Percentiles rank a stretch among this genome's conserved stretches.
These are phyloP conservation scores for Grus americana DNA, from an alignment of 2,113 vertebrate genomes.

Conservation along the genomic window DNA sequence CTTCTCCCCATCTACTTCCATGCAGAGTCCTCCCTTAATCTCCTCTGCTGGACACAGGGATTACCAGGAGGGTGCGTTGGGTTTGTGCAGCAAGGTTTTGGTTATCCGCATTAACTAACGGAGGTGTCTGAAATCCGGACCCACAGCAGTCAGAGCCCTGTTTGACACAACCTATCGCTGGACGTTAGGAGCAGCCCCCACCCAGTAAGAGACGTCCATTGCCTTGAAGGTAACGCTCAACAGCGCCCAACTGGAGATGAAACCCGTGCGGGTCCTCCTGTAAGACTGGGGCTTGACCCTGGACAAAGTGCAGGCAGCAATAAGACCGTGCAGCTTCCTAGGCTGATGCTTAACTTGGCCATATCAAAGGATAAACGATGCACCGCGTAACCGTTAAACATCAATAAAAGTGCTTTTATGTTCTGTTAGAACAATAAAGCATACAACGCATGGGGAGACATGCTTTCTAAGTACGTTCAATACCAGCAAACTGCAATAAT, in stretches of 20 bases:
- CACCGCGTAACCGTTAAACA: neutral
- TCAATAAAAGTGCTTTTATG: neutral
- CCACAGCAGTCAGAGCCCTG: neutral
- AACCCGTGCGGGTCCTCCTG: neutral
- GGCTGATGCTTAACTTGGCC: neutral
- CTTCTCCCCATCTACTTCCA: neutral
- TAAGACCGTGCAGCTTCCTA: neutral
- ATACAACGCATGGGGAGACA: too few relatives aligned
- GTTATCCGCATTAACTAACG: too few relatives aligned
- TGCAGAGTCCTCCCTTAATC: neutral
- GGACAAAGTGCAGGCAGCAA: neutral
- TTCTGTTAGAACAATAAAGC: neutral
- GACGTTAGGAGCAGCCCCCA: neutral
- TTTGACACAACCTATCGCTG: neutral
- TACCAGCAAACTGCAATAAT: neutral
- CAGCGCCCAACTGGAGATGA: fast-evolving
- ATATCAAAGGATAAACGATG: neutral
- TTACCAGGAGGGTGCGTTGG: too few relatives aligned
- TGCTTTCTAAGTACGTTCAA: neutral
- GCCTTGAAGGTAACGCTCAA: neutral
- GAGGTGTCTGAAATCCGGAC: neutral
- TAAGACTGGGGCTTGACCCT: neutral
- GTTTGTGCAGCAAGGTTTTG: too few relatives aligned
- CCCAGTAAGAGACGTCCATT: neutral
- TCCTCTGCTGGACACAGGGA: neutral